Base-by-base conservation (phyloP, 1,140 invertebrate species). In the Campoletis sonorensis region DNA sequence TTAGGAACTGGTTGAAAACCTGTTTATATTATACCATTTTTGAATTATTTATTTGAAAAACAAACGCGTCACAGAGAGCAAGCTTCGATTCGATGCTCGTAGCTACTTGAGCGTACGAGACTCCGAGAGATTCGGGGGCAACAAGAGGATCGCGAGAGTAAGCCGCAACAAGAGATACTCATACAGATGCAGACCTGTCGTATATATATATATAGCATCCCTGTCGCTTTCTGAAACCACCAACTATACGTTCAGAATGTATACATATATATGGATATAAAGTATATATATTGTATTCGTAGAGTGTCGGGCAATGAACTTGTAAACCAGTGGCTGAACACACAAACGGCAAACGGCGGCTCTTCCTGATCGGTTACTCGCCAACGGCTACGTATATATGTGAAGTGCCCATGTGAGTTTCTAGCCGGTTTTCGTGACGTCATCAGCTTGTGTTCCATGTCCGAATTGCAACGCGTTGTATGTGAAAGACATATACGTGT, bases 391-490 rank as follows among this genome's bases (percentile, higher is more conserved):
- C 49, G 58, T 71, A 51, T 49, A 37, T 30, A 71, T 30, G 78
- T 64, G 79, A 33, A 33, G 15, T 76, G 58, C 30, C 23, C 67
- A 76, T 81, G 51, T 51, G 81, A 45, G 87, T 83, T 88, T 88
- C 86, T 84, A 83, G 85, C 82, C 83, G 84, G 85, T 64, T 64
- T 84, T 86, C 85, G 85, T 88, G 88, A 87, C 86, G 88, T 87
- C 87, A 89, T 88, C 87, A 87, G 86, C 88, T 88, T 89, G 87
- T 88, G 87, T 84, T 83, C 83, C 87, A 84, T 88, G 87, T 88
- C 86, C 87, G 86, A 88, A 88, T 88, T 88, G 87, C 87, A 87
- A 87, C 87, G 87, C 84, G 15, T 70, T 33, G 67, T 70, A 33
- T 33, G 67, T 33, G 16, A 64, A 10, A 61, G 16, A 61, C 8